These are phyloP conservation scores for Tinea trinotella DNA, from an alignment of 2,888 invertebrate genomes.

Conservation along the genomic window DNA sequence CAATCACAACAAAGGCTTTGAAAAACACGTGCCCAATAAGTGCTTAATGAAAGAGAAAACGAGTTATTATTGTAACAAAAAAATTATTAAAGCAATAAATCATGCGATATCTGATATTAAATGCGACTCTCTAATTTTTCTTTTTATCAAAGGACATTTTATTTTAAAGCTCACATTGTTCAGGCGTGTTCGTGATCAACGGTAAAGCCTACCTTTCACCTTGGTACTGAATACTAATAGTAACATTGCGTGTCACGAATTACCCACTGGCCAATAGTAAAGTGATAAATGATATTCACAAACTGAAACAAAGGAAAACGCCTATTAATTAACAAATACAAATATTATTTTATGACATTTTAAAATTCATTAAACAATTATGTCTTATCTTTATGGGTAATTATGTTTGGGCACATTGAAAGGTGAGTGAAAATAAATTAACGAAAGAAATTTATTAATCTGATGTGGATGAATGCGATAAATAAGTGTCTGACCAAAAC, in stretches of 20 bases:
- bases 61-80: conserved; percentile 7
- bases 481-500: no score
- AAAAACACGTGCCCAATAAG: no score
- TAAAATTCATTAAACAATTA: no score
- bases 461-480: no score
- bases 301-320: conserved; percentile 12
- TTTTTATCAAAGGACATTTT: conserved; percentile 19
- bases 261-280: conserved; percentile 2
- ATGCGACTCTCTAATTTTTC: conserved; percentile 17
- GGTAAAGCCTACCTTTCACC: conserved; percentile 3
- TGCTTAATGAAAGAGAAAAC: not conserved
- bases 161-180: conserved; percentile 8
- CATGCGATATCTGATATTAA: conserved; percentile 19
- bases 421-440: no score
- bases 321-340: conserved; percentile 15
- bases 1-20: not conserved
- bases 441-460: no score
- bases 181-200: conserved; percentile 10
- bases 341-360: not conserved
- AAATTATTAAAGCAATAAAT: conserved; percentile 17
- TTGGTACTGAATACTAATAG: conserved; percentile 15
- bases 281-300: conserved; percentile 13
- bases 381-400: no score
- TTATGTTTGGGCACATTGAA: no score
- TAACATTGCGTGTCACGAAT: conserved; percentile 16